Percentiles rank a stretch among this genome's conserved stretches.
phyloP scores from a whole-genome alignment of 2,113 vertebrate genomes.

The Scatophagus argus region DNA sequence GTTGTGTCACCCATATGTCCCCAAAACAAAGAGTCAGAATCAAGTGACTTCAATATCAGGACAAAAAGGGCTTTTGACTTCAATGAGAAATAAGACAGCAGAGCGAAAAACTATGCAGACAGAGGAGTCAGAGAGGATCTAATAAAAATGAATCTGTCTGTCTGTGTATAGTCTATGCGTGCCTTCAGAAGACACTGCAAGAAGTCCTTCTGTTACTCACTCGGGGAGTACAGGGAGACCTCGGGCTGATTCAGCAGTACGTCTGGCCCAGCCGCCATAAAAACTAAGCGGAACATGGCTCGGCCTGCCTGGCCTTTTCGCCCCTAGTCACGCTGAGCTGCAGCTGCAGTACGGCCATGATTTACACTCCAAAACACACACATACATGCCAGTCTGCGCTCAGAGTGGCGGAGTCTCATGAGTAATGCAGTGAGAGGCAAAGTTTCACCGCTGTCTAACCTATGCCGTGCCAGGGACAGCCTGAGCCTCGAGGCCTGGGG shows the following conservation, averaged over 20 bases:
- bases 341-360: constrained; percentile 63
- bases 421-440: constrained; percentile 44
- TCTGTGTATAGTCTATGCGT: constrained; percentile 57
- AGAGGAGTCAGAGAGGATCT: constrained; percentile 46
- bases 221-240: constrained; percentile 46
- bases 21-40: background rate
- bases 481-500: constrained; percentile 35
- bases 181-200: constrained; percentile 21
- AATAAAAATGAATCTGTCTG: constrained; percentile 14
- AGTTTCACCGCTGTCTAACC: constrained; percentile 65
- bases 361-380: constrained; percentile 44
- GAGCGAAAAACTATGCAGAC: constrained; percentile 35
- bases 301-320: constrained; percentile 38
- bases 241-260: constrained; percentile 68
- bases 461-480: constrained; percentile 65
- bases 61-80: background rate
- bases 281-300: constrained; percentile 56
- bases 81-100: constrained; percentile 11
- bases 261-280: constrained; percentile 53
- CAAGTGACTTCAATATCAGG: background rate
- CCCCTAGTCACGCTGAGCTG: constrained; percentile 27
- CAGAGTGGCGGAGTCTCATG: constrained; percentile 19
- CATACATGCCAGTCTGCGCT: background rate
- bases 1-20: background rate
- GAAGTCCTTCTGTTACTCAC: constrained; percentile 60